Evolutionary conservation across 2,797 vertebrate genomes (phyloP).

Genomic region (Dallia pectoralis): DNA sequence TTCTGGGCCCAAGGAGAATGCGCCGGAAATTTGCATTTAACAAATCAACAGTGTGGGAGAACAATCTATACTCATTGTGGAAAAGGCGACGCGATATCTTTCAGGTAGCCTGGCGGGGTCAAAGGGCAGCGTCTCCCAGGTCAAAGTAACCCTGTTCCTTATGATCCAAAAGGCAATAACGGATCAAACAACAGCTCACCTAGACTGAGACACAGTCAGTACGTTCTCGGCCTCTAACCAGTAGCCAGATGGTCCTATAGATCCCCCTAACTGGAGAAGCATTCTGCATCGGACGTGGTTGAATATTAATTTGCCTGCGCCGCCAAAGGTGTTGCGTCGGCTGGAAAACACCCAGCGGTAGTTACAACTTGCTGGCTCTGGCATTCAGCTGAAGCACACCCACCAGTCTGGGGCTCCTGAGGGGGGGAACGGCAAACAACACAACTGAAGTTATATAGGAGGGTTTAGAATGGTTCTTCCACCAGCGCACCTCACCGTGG

Average conservation of each 20-base stretch:
- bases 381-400: constrained; percentile 47
- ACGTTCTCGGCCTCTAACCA: neutral
- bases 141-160: neutral
- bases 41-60: too few species aligned
- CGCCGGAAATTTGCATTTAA: too few species aligned
- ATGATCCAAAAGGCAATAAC: neutral
- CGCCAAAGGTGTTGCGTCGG: constrained; percentile 19
- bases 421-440: neutral
- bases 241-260: constrained; percentile 9
- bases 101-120: too few species aligned
- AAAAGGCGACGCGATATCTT: too few species aligned
- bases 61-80: too few species aligned
- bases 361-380: constrained; percentile 35
- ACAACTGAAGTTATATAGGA: neutral
- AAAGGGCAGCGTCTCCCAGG: too few species aligned
- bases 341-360: constrained; percentile 13
- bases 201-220: neutral
- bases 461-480: neutral
- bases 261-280: constrained; percentile 19
- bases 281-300: constrained; percentile 12
- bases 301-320: constrained; percentile 33
- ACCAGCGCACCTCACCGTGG: too few species aligned
- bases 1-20: too few species aligned
- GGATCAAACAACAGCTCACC: neutral
- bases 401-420: constrained; percentile 1